Percentiles rank a stretch among this genome's conserved stretches.
phyloP scores from a whole-genome alignment of 2,888 invertebrate genomes.

The Nomada ruficornis region DNA sequence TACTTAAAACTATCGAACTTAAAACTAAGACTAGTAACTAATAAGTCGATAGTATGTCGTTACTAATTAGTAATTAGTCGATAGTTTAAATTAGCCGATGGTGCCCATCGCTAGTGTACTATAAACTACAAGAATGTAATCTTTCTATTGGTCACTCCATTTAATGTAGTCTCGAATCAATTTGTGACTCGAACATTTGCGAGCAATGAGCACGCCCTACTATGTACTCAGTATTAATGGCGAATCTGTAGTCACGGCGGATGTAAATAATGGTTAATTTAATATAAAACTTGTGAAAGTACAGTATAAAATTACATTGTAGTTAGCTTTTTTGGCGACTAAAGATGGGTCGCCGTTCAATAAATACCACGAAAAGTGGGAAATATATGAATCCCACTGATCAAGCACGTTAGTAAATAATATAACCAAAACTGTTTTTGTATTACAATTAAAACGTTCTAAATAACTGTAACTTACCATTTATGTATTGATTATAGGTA shows the following conservation, averaged over 20 bases:
- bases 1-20: too few relatives aligned
- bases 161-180: constrained; percentile 15
- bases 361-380: constrained; percentile 99
- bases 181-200: neutral
- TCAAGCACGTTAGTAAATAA: constrained; percentile 94
- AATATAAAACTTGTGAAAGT: constrained; percentile 24
- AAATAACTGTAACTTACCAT: constrained; percentile 28
- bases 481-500: constrained; percentile 87
- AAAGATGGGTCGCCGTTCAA: constrained; percentile 97
- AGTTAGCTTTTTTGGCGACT: constrained; percentile 17
- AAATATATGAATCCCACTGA: constrained; percentile 99
- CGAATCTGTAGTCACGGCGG: constrained; percentile 4
- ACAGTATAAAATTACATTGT: constrained; percentile 19
- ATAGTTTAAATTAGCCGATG: too few relatives aligned
- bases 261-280: constrained; percentile 59
- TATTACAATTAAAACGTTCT: neutral
- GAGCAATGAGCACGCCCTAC: neutral
- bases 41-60: too few relatives aligned
- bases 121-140: neutral
- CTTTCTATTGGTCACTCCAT: constrained; percentile 3
- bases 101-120: too few relatives aligned
- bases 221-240: constrained; percentile 3
- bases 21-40: too few relatives aligned
- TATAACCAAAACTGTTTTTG: constrained; percentile 60
- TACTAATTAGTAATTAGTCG: too few relatives aligned